phyloP scores from a whole-genome alignment of 2,797 vertebrate species.

The Furcifer pardalis region DNA sequence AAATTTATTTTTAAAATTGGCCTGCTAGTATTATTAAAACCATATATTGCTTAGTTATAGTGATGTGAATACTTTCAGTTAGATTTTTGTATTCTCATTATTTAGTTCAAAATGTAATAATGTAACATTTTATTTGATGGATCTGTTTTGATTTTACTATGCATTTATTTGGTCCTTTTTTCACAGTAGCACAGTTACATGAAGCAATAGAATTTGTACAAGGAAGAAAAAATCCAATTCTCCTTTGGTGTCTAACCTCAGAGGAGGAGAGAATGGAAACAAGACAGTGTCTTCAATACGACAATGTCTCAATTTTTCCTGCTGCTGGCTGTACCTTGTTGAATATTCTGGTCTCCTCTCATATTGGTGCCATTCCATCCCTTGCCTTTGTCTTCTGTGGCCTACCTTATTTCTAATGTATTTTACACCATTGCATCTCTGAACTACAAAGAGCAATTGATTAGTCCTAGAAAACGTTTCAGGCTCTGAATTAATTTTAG shows the following conservation, averaged over 20 bases:
- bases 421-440: neutral
- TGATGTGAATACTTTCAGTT: neutral
- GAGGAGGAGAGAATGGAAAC: neutral
- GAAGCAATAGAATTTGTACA: neutral
- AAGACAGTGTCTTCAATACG: neutral
- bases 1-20: neutral
- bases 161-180: neutral
- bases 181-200: neutral
- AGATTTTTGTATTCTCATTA: neutral
- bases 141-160: neutral
- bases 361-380: neutral
- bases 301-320: neutral
- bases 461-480: neutral
- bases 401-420: neutral
- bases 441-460: neutral
- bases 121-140: neutral
- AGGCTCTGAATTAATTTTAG: neutral
- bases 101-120: neutral
- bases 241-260: neutral
- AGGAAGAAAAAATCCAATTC: neutral
- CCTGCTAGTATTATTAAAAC: constrained; percentile 31
- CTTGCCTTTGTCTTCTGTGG: neutral
- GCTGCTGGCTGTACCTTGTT: neutral
- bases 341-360: neutral
- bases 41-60: neutral